These are phyloP conservation scores for Acanthoscelides obtectus DNA, from an alignment of 2,888 invertebrate species.

Conservation along the genomic window DNA sequence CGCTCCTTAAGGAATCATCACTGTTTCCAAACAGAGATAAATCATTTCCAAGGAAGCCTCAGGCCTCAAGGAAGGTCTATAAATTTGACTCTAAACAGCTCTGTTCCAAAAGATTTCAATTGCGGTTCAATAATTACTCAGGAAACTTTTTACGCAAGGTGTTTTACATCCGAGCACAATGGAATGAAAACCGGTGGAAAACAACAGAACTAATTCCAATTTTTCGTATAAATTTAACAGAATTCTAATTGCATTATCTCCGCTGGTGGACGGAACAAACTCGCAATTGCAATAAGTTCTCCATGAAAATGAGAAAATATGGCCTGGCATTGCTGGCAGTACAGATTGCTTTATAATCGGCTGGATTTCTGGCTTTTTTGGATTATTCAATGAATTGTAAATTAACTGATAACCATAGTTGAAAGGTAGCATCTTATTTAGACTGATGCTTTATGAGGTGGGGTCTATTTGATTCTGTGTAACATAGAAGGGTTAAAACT, in stretches of 20 bases:
- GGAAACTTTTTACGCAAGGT: not conserved
- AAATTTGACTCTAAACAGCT: too few relatives aligned
- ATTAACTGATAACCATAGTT: not conserved
- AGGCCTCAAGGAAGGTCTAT: too few relatives aligned
- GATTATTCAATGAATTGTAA: not conserved
- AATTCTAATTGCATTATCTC: not conserved
- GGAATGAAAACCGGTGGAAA: not conserved
- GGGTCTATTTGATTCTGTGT: too few relatives aligned
- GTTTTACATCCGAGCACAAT: not conserved
- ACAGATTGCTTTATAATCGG: not conserved
- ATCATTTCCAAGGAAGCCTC: too few relatives aligned
- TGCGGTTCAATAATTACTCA: not conserved
- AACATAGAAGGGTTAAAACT: too few relatives aligned
- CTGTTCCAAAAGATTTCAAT: not conserved
- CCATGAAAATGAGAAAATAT: not conserved
- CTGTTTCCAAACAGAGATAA: too few relatives aligned
- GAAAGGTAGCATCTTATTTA: not conserved
- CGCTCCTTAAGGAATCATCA: too few relatives aligned
- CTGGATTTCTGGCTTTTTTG: too few relatives aligned
- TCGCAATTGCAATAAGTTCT: not conserved
- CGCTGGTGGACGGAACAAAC: not conserved
- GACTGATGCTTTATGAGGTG: too few relatives aligned
- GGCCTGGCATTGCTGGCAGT: not conserved
- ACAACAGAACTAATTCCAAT: not conserved
- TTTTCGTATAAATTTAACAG: not conserved